phyloP scores from a whole-genome alignment of 2,888 invertebrate species.

The Acrobasis consociella region DNA sequence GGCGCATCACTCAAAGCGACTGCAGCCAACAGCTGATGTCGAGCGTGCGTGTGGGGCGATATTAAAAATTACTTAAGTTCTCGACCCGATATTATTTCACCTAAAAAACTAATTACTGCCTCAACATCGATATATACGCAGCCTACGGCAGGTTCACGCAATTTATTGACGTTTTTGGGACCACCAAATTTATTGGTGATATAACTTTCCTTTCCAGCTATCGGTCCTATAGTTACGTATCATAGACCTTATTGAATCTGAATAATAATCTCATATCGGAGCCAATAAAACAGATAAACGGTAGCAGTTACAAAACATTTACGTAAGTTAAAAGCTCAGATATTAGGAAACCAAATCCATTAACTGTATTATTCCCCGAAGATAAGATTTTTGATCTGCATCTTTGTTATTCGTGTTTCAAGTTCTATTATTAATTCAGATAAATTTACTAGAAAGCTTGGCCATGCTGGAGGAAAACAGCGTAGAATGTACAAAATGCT shows the following conservation, averaged over 20 bases:
- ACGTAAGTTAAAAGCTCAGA: slow-evolving; percentile 25
- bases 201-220: slow-evolving; percentile 41
- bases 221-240: slow-evolving; percentile 34
- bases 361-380: slow-evolving; percentile 7
- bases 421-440: not conserved
- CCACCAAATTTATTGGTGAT: slow-evolving; percentile 34
- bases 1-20: slow-evolving; percentile 18
- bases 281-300: slow-evolving; percentile 24
- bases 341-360: slow-evolving; percentile 17
- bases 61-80: slow-evolving; percentile 46
- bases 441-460: not conserved
- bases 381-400: slow-evolving; percentile 12
- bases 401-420: slow-evolving; percentile 5
- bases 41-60: slow-evolving; percentile 39
- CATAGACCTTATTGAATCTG: slow-evolving; percentile 26
- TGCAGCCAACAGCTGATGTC: slow-evolving; percentile 28
- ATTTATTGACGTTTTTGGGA: slow-evolving; percentile 44
- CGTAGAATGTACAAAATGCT: too few species aligned
- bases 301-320: slow-evolving; percentile 32
- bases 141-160: slow-evolving; percentile 50
- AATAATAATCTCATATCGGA: slow-evolving; percentile 26
- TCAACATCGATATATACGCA: slow-evolving; percentile 43
- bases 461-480: not conserved
- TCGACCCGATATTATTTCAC: slow-evolving; percentile 34
- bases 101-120: slow-evolving; percentile 37